Conservation (phyloP, 2,888 invertebrate genomes). For the Andricus curvator region DNA sequence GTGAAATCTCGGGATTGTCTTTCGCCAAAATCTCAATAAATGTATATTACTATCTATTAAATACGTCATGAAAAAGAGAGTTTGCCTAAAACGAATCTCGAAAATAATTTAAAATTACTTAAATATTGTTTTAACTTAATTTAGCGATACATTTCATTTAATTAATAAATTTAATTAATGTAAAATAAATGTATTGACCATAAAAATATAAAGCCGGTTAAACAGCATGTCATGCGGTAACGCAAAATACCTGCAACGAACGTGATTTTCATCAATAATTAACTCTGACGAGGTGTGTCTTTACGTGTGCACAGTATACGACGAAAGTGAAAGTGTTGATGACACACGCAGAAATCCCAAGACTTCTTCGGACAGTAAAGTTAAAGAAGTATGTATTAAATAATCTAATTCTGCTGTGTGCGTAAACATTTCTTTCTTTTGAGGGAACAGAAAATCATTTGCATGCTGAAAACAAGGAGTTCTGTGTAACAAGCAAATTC, state of each 20-base stretch:
- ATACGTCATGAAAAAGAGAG: too few relatives aligned
- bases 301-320: neutral
- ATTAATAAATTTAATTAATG: too few relatives aligned
- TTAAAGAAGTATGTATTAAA: neutral
- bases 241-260: neutral
- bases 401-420: neutral
- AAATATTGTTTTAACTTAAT: too few relatives aligned
- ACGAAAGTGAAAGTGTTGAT: neutral
- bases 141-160: too few relatives aligned
- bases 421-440: neutral
- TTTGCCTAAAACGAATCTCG: too few relatives aligned
- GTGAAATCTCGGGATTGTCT: too few relatives aligned
- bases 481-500: too few relatives aligned
- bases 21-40: too few relatives aligned
- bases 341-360: neutral
- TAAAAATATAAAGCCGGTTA: neutral
- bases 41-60: too few relatives aligned
- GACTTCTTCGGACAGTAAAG: neutral
- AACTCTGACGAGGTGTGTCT: neutral
- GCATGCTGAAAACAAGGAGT: too few relatives aligned
- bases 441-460: too few relatives aligned
- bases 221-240: neutral
- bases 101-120: too few relatives aligned
- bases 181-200: neutral
- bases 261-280: slow-evolving; percentile 4